phyloP scores from a whole-genome alignment of 2,113 vertebrate genomes.

The Hydrolagus affinis region DNA sequence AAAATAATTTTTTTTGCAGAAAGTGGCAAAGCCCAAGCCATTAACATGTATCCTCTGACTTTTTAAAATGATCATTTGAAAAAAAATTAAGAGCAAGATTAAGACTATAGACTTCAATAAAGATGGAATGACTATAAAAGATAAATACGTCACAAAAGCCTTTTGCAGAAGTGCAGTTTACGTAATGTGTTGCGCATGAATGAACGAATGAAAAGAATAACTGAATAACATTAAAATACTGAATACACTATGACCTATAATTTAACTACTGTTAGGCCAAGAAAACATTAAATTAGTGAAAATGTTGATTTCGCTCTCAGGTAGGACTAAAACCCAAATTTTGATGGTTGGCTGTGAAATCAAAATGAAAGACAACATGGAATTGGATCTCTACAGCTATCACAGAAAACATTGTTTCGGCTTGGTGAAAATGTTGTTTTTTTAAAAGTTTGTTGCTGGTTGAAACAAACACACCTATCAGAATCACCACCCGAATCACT shows the following conservation, averaged over 20 bases:
- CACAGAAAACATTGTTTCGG: no score
- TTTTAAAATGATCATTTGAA: background rate
- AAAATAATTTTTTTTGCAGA: no score
- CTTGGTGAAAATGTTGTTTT: no score
- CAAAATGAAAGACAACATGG: no score
- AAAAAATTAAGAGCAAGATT: background rate
- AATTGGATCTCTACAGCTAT: no score
- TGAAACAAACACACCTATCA: no score
- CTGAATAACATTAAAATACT: background rate
- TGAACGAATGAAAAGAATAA: background rate
- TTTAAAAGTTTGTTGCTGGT: no score
- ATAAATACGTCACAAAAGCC: background rate
- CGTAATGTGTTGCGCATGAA: background rate
- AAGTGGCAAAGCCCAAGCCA: background rate
- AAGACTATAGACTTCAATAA: no score
- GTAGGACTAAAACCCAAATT: background rate
- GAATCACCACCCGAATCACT: no score
- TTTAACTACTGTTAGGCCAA: background rate
- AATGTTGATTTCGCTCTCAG: background rate
- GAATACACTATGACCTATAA: background rate
- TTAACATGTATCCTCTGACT: background rate
- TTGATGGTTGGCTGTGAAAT: no score
- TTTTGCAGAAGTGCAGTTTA: background rate
- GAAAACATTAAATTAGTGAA: background rate
- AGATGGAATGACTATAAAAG: no score